Evolutionary conservation across 2,797 vertebrate species (phyloP).

Genomic region (Sebastes matsubarae): DNA sequence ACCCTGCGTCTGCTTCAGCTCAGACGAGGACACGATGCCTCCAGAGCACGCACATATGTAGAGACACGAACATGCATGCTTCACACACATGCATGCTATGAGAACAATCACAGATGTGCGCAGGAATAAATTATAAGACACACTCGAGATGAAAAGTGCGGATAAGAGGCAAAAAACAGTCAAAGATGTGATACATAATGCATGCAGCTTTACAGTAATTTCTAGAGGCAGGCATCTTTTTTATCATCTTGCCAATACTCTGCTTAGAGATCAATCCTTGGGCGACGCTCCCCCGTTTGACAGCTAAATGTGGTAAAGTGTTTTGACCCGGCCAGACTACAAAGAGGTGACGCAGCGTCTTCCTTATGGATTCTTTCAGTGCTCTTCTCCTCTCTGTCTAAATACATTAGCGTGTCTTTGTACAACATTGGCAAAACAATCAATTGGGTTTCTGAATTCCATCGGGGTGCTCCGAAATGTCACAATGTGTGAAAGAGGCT

Average conservation of each 20-base stretch:
- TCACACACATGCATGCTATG: not conserved
- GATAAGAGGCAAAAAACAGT: constrained; percentile 11
- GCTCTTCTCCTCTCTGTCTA: constrained; percentile 46
- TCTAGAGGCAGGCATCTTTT: constrained; percentile 4
- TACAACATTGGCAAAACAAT: constrained; percentile 69
- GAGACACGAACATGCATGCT: not conserved
- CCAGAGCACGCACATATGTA: not conserved
- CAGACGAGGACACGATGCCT: constrained; percentile 33
- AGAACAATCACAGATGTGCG: not conserved
- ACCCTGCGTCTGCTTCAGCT: constrained; percentile 37
- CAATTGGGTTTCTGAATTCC: constrained; percentile 54
- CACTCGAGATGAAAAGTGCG: not conserved
- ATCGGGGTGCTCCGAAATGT: constrained; percentile 52
- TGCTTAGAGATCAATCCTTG: constrained; percentile 13
- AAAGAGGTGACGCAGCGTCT: constrained; percentile 49
- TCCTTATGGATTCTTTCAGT: constrained; percentile 50
- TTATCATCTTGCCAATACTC: constrained; percentile 22
- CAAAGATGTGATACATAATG: constrained; percentile 16
- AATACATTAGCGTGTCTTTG: constrained; percentile 64
- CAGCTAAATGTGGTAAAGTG: constrained; percentile 24
- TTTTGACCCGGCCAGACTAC: constrained; percentile 28
- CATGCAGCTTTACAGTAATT: constrained; percentile 10
- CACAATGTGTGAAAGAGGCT: constrained; percentile 24
- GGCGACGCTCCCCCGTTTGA: constrained; percentile 11
- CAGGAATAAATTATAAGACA: not conserved